Conservation (phyloP, 2,113 vertebrate genomes). For the Megalops atlanticus region DNA sequence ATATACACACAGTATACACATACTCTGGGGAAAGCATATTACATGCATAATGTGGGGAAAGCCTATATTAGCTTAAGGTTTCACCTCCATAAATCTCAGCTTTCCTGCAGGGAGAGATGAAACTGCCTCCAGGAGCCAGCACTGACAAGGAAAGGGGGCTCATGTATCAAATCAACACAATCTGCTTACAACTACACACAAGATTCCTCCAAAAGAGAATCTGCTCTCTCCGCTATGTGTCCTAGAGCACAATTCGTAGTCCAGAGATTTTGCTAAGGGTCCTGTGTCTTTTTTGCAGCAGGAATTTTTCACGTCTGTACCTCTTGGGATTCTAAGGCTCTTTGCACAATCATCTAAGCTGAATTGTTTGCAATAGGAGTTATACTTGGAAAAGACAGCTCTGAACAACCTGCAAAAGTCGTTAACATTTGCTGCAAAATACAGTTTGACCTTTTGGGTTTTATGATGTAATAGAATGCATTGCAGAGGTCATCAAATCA, state of each 20-base stretch:
- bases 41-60: not conserved
- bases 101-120: constrained; percentile 68
- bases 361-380: not conserved
- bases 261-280: too few relatives aligned
- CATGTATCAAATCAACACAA: constrained; percentile 67
- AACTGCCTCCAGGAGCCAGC: constrained; percentile 64
- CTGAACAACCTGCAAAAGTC: not conserved
- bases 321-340: not conserved
- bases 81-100: constrained; percentile 68
- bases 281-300: not conserved
- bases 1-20: not conserved
- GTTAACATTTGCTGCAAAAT: not conserved
- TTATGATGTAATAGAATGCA: not conserved
- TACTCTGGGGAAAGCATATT: not conserved
- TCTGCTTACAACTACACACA: not conserved
- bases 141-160: constrained; percentile 54
- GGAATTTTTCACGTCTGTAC: not conserved
- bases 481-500: not conserved
- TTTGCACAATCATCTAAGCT: not conserved
- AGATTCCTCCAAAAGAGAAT: not conserved
- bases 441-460: too few relatives aligned
- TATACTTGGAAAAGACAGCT: not conserved
- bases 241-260: too few relatives aligned
- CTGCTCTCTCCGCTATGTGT: constrained; percentile 22
- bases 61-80: constrained; percentile 52